Evolutionary conservation across 2,797 vertebrate species (phyloP), one percentile per base, ranked within the genome.

Genomic region (Falco concolor): DNA sequence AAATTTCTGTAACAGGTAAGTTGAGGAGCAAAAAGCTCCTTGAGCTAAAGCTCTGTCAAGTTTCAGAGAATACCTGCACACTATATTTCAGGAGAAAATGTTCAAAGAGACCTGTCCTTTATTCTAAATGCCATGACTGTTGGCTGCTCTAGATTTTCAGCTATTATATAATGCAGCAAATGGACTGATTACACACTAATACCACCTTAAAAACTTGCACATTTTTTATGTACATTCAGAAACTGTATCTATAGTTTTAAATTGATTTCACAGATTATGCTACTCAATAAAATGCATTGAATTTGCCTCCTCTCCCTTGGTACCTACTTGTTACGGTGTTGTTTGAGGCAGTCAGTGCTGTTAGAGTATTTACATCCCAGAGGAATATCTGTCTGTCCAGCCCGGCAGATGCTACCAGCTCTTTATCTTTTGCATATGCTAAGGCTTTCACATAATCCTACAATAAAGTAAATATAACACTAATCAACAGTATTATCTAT

Each of bases 291-390:
- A 93, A 61, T 4, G 7, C 9, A 23, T 30, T 72, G 10, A 10
- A 47, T 56, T 88, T 81, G 47, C 40, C n/a, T 88, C 44, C 69
- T 84, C 18, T 74, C 64, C 53, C 23, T 20, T 42, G 50, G 69
- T 86, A 97, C 99, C 98, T 98, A 99, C 99, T 99, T 97, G 99
- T 99, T 97, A 99, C 99, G 50, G 99, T 99, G 98, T 99, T 99
- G 98, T 99, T 99, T 97, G 99, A 99, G 97, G 99, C 99, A 96
- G 99, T 99, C 98, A 99, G 97, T 94, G 99, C 99, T 73, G 99
- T 99, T 70, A 99, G 97, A 56, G 99, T 99, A 97, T 99, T 99
- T 97, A 99, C 99, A 97, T 99, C 99, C 99, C 99, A 99, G 89
- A 99, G 99, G 97, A 99, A 99, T 97, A 99, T 99, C 96, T 99